These are phyloP conservation scores for Drosophila hamatofila DNA, from an alignment of 2,888 invertebrate species.

Conservation along the genomic window DNA sequence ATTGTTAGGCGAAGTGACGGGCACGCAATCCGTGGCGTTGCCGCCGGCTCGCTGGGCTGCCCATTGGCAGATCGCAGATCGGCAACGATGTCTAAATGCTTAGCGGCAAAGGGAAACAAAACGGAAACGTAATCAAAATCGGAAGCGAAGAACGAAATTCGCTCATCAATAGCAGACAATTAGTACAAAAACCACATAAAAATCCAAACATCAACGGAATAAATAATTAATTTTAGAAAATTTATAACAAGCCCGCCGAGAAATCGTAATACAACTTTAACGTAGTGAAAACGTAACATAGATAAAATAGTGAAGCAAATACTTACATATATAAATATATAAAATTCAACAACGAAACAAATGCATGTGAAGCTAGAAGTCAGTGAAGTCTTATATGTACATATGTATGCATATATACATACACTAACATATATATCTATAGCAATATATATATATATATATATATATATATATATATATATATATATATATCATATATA, in stretches of 20 bases:
- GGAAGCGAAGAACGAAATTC: too few species aligned
- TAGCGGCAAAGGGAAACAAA: background rate
- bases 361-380: too few species aligned
- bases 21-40: conserved; percentile 65
- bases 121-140: background rate
- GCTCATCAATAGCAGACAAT: conserved; percentile 3
- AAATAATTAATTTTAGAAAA: background rate
- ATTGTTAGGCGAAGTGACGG: conserved; percentile 47
- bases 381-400: background rate
- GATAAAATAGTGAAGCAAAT: conserved; percentile 19
- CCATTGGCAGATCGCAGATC: conserved; percentile 44
- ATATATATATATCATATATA: background rate
- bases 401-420: conserved; percentile 1
- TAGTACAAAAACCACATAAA: conserved; percentile 27
- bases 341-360: too few species aligned
- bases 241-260: conserved; percentile 59
- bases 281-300: conserved; percentile 23
- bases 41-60: conserved; percentile 67
- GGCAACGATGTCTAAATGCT: conserved; percentile 25
- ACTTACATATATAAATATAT: background rate
- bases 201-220: background rate
- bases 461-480: background rate
- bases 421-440: background rate
- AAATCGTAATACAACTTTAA: conserved; percentile 28
- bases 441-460: background rate